Evolutionary conservation across 2,113 vertebrate genomes (phyloP).

Genomic region (Procavia capensis): DNA sequence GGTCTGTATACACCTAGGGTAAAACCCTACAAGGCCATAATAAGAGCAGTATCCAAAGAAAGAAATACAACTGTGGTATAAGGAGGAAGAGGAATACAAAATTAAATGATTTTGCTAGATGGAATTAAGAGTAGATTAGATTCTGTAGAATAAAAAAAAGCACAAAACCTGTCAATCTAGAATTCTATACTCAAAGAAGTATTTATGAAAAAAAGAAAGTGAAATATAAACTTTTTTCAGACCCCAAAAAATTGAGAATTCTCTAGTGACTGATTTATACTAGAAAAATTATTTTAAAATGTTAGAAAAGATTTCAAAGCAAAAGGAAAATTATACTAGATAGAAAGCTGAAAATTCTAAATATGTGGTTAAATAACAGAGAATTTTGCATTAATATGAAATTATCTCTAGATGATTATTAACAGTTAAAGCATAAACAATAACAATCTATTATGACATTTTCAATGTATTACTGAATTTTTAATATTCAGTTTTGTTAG

Average conservation of each 20-base stretch:
- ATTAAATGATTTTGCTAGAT: background rate
- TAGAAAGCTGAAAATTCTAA: background rate
- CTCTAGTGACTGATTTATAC: background rate
- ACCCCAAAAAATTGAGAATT: constrained; percentile 1
- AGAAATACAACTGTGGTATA: background rate
- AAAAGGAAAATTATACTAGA: background rate
- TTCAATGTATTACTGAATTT: background rate
- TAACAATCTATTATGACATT: background rate
- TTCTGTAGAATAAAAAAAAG: background rate
- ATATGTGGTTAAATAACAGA: background rate
- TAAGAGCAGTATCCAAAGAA: background rate
- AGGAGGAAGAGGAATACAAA: background rate
- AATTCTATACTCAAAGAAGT: constrained; percentile 3
- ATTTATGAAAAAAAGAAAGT: constrained; percentile 45
- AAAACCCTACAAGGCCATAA: background rate
- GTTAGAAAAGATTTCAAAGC: background rate
- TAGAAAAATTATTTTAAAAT: background rate
- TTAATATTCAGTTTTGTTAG: background rate
- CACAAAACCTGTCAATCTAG: constrained; percentile 1
- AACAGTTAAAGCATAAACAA: background rate
- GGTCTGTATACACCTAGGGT: background rate
- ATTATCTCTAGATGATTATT: background rate
- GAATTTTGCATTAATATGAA: background rate
- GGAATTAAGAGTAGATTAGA: constrained; percentile 20
- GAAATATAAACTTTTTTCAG: constrained; percentile 19